A percentile compares a stretch with the other conserved stretches of the same genome.
Evolutionary conservation across 2,797 vertebrate species (phyloP).

Genomic region (Monodelphis domestica): DNA sequence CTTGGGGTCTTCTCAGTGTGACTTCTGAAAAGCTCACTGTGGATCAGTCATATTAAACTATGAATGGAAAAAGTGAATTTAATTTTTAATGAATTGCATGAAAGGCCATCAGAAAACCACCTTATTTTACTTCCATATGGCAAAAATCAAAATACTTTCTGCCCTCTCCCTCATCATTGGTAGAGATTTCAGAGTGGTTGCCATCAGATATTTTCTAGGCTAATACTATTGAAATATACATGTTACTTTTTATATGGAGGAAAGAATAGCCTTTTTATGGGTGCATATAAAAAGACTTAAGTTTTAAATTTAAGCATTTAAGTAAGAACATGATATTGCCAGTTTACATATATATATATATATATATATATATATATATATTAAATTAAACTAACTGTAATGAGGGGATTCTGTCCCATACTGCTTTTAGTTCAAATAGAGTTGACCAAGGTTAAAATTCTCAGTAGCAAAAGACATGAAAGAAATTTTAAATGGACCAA

Average conservation of each 20-base stretch:
- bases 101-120: background rate
- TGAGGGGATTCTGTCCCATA: slow-evolving; percentile 33
- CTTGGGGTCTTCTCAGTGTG: slow-evolving; percentile 54
- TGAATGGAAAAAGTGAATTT: background rate
- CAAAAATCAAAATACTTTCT: slow-evolving; percentile 33
- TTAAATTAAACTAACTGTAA: too few species aligned
- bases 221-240: background rate
- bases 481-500: slow-evolving; percentile 26
- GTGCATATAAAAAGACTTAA: slow-evolving; percentile 13
- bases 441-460: slow-evolving; percentile 40
- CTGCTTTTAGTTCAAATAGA: slow-evolving; percentile 9
- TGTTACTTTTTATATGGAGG: background rate
- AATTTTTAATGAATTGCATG: slow-evolving; percentile 8
- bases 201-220: background rate
- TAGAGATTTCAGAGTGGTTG: background rate
- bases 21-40: too few species aligned
- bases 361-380: too few species aligned
- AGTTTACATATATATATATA: too few species aligned
- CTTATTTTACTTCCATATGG: background rate
- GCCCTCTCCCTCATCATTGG: background rate
- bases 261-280: background rate
- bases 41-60: slow-evolving; percentile 33
- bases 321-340: slow-evolving; percentile 17
- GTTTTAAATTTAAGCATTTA: slow-evolving; percentile 26
- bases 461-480: slow-evolving; percentile 42